A percentile compares a stretch with the other conserved stretches of the same genome.
Evolutionary conservation across 2,888 invertebrate genomes (phyloP).

Genomic region (Ophion slaviceki): DNA sequence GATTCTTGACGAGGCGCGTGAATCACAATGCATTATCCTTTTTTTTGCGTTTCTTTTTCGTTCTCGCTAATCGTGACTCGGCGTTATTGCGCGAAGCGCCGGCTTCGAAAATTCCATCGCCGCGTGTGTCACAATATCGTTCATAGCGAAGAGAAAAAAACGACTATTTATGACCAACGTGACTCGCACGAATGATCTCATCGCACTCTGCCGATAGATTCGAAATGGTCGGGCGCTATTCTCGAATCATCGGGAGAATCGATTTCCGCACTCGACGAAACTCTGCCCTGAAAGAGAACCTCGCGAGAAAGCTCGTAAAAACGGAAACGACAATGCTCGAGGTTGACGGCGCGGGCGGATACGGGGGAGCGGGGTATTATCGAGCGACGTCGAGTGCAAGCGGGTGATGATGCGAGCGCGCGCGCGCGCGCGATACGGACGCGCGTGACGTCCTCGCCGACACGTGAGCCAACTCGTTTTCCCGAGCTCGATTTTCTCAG

Average conservation of each 20-base stretch:
- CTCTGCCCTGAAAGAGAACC: background rate
- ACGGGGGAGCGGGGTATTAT: background rate
- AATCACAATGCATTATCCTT: slow-evolving; percentile 46
- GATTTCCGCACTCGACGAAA: background rate
- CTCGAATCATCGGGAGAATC: background rate
- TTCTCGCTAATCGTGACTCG: slow-evolving; percentile 53
- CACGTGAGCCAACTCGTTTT: slow-evolving; percentile 60
- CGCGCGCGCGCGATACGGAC: slow-evolving; percentile 9
- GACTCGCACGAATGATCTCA: background rate
- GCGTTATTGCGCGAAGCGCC: slow-evolving; percentile 44
- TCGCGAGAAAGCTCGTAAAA: background rate
- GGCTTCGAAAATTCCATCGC: slow-evolving; percentile 45
- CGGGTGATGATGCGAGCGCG: slow-evolving; percentile 28
- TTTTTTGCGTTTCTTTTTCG: background rate
- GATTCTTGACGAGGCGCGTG: slow-evolving; percentile 49
- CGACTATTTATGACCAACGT: slow-evolving; percentile 49
- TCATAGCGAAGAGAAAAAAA: slow-evolving; percentile 16
- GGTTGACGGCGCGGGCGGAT: background rate
- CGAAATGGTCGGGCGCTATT: too few species aligned
- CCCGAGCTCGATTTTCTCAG: slow-evolving; percentile 54
- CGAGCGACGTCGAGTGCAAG: slow-evolving; percentile 9
- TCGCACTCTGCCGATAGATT: background rate
- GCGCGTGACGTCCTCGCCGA: slow-evolving; percentile 58
- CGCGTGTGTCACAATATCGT: slow-evolving; percentile 18
- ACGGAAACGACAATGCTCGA: background rate